Evolutionary conservation across 2,113 vertebrate species (phyloP).

Genomic region (Struthio camelus): DNA sequence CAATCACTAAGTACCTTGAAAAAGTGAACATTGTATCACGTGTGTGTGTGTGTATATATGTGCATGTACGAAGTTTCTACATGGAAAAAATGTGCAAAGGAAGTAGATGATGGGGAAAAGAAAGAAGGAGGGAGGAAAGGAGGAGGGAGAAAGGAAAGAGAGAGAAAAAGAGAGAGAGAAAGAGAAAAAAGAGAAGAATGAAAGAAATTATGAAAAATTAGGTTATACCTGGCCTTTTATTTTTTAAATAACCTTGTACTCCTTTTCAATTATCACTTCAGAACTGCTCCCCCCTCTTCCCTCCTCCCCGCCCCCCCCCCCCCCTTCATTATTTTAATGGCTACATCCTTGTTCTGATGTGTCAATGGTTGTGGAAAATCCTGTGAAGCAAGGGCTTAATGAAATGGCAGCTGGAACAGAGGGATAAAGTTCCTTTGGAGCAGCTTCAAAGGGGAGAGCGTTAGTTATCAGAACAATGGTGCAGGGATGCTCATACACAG

Average conservation of each 20-base stretch:
- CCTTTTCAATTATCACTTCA: slow-evolving; percentile 62
- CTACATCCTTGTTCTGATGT: slow-evolving; percentile 72
- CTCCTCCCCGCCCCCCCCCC: too few relatives aligned
- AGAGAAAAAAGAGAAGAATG: too few relatives aligned
- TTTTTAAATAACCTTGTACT: slow-evolving; percentile 64
- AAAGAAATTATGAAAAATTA: not conserved
- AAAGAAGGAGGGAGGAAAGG: not conserved
- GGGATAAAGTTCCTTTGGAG: slow-evolving; percentile 80
- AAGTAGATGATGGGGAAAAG: not conserved
- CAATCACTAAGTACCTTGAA: fast-evolving
- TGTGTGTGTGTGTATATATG: not conserved
- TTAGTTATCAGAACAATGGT: slow-evolving; percentile 60
- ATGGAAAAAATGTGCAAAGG: not conserved
- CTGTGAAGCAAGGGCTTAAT: slow-evolving; percentile 74
- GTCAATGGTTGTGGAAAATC: slow-evolving; percentile 77
- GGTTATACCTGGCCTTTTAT: slow-evolving; percentile 10
- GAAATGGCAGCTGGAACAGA: slow-evolving; percentile 78
- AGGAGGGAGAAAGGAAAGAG: fast-evolving
- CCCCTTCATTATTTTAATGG: slow-evolving; percentile 78
- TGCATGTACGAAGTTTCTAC: not conserved
- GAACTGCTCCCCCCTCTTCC: not conserved
- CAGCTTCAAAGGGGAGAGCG: slow-evolving; percentile 70
- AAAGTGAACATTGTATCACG: not conserved
- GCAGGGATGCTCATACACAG: slow-evolving; percentile 54
- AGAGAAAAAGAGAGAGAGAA: too few relatives aligned